phyloP scores from a whole-genome alignment of 1,140 invertebrate genomes.

The Atta texana region DNA sequence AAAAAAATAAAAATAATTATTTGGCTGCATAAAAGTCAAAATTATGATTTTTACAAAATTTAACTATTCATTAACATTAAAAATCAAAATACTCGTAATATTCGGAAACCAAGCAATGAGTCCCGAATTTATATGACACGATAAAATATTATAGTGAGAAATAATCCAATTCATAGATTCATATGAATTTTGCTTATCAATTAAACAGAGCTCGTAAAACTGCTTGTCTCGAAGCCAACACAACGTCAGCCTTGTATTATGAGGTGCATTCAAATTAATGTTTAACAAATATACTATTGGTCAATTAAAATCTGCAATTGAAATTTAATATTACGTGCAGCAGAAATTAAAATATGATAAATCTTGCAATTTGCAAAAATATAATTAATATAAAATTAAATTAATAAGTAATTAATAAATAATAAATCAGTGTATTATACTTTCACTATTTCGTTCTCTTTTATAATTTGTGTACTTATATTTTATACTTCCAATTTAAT shows the following conservation, averaged over 20 bases:
- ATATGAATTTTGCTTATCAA: not conserved
- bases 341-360: not conserved
- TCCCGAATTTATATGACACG: not conserved
- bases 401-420: constrained; percentile 9
- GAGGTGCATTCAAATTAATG: not conserved
- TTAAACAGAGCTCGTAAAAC: not conserved
- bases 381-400: not conserved
- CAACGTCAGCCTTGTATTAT: not conserved
- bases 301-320: not conserved
- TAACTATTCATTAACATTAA: too few relatives aligned
- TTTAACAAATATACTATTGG: not conserved
- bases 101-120: not conserved
- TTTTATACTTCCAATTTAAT: not conserved
- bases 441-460: not conserved
- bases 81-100: too few relatives aligned
- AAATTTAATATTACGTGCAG: not conserved
- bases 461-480: not conserved
- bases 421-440: not conserved
- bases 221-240: too few relatives aligned
- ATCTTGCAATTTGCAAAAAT: not conserved
- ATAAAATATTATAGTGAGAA: not conserved
- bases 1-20: too few relatives aligned
- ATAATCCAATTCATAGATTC: not conserved
- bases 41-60: too few relatives aligned
- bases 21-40: too few relatives aligned